Evolutionary conservation across 2,888 invertebrate species (phyloP), one percentile per base, ranked within the genome.

Genomic region (Parnassius smintheus): DNA sequence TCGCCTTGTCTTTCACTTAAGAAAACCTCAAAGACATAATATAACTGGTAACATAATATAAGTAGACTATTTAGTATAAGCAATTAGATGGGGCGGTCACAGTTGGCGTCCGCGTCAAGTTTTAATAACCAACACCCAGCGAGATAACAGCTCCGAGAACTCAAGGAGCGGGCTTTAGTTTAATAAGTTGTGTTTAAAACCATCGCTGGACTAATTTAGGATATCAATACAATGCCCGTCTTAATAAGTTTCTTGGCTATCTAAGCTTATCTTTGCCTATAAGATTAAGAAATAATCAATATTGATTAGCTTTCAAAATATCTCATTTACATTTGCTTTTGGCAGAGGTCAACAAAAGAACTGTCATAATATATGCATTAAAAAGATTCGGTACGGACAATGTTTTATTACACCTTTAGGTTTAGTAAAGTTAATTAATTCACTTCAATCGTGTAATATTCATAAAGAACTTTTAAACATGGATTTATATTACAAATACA

Each of bases 31-130:
- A 12, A 18, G 42, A 42, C 35, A 11, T 9, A 11, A 18, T 51
- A 52, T 22, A 44, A 51, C 58, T 52, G 13, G 41, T 52, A 22
- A 58, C 10, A 12, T 49, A 9, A 13, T 35, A 51, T n/a, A 45
- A 55, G n/a, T 12, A 18, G 41, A 48, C 48, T 53, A 10, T 13
- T 8, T 45, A 53, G 25, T 56, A 41, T 53, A 70, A 78, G 75
- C 84, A 84, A 83, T 84, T 84, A 83, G 80, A 69, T 76, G 70
- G 7, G 74, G 75, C 72, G 68, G 78, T 75, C 80, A 76, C 79
- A 73, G 74, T 57, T 57, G 62, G 62, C 56, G 62, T 10, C 8
- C 75, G 73, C 62, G 72, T 69, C 70, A 72, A 76, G 81, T 73
- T 71, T 71, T 70, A 70, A 71, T 71, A 68, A 68, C 67, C 62